Evolutionary conservation across 2,888 invertebrate species (phyloP).

Genomic region (Tipula helvola): DNA sequence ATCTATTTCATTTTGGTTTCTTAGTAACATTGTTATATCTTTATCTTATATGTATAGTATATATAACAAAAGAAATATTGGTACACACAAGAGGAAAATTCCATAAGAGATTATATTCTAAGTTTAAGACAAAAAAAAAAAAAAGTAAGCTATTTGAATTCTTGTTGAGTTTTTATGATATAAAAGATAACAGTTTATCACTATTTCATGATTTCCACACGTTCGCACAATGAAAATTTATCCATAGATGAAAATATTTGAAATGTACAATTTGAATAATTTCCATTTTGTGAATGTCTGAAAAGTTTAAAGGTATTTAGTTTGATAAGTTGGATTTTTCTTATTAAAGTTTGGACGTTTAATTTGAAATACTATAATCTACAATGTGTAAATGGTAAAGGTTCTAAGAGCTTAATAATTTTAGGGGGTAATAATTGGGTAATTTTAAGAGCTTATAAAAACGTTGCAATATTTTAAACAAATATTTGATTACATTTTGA

Average conservation of each 20-base stretch:
- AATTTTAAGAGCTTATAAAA: no score
- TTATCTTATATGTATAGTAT: not conserved
- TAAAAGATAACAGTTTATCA: slow-evolving; percentile 9
- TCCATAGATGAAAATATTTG: not conserved
- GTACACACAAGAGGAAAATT: not conserved
- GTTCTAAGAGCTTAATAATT: no score
- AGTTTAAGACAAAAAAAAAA: not conserved
- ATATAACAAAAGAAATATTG: not conserved
- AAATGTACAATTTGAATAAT: not conserved
- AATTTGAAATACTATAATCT: not conserved
- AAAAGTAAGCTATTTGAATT: not conserved
- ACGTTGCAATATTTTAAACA: no score
- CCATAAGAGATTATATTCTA: not conserved
- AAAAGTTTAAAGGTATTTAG: not conserved
- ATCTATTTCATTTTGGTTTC: not conserved
- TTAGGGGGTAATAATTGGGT: no score
- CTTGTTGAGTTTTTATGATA: slow-evolving; percentile 8
- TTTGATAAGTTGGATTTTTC: not conserved
- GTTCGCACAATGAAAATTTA: slow-evolving; percentile 10
- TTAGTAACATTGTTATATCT: not conserved
- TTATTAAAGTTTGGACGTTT: not conserved
- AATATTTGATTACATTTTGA: no score
- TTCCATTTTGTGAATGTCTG: not conserved
- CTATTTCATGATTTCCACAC: slow-evolving; percentile 11
- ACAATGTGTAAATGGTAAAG: not conserved